Evolutionary conservation across 2,888 invertebrate genomes (phyloP).

Genomic region (Cordilura impudica): DNA sequence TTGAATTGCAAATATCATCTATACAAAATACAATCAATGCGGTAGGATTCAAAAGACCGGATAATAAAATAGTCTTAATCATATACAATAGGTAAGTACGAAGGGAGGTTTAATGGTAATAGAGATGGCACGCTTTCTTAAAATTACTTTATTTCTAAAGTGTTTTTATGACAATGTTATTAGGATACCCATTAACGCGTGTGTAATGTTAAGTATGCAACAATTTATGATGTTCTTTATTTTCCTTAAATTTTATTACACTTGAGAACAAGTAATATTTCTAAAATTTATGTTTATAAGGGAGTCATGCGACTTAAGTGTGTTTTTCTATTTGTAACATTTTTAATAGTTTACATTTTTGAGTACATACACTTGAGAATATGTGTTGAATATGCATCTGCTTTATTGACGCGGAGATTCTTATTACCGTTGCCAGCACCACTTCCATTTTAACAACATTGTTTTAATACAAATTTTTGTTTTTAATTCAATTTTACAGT

Average conservation of each 20-base stretch:
- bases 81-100: slow-evolving; percentile 80
- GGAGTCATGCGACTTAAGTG: slow-evolving; percentile 26
- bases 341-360: slow-evolving; percentile 22
- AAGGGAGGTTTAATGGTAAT: not conserved
- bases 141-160: not conserved
- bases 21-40: slow-evolving; percentile 71
- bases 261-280: slow-evolving; percentile 28
- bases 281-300: slow-evolving; percentile 11
- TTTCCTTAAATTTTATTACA: slow-evolving; percentile 36
- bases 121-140: slow-evolving; percentile 38
- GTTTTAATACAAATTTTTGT: slow-evolving; percentile 5
- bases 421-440: not conserved
- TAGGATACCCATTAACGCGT: slow-evolving; percentile 43
- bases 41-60: slow-evolving; percentile 80
- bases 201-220: slow-evolving; percentile 41
- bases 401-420: not conserved
- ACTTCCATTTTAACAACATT: not conserved
- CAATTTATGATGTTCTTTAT: slow-evolving; percentile 30
- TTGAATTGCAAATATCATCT: slow-evolving; percentile 70
- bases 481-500: slow-evolving; percentile 70
- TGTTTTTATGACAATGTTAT: slow-evolving; percentile 33
- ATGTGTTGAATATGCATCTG: slow-evolving; percentile 22
- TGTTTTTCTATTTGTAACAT: slow-evolving; percentile 1
- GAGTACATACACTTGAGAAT: slow-evolving; percentile 48
- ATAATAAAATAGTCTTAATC: slow-evolving; percentile 79